phyloP scores from a whole-genome alignment of 1,140 invertebrate genomes.

The Heliconius congener region DNA sequence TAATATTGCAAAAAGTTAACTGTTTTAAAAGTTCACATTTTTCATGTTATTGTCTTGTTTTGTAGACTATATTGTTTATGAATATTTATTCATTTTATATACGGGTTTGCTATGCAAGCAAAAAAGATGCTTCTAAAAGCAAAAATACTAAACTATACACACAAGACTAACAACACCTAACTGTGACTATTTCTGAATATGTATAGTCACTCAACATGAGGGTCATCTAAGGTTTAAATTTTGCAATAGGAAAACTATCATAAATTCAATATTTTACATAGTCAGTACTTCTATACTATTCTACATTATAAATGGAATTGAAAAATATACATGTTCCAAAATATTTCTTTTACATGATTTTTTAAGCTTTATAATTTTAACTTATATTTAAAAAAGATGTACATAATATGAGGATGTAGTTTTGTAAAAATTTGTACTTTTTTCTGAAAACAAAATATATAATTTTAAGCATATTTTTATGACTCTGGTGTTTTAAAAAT shows the following conservation, averaged over 20 bases:
- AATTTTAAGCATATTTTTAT: not conserved
- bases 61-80: not conserved
- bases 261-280: not conserved
- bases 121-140: not conserved
- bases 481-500: not conserved
- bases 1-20: not conserved
- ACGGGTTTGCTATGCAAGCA: not conserved
- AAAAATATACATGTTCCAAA: constrained; percentile 1
- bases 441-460: not conserved
- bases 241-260: not conserved
- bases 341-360: constrained; percentile 1
- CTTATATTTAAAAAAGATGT: not conserved
- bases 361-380: not conserved
- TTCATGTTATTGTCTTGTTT: not conserved
- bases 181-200: not conserved
- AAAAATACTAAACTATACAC: not conserved
- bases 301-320: not conserved
- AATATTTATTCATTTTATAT: not conserved
- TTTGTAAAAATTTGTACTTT: constrained; percentile 1
- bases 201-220: not conserved
- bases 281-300: not conserved
- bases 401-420: not conserved
- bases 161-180: not conserved
- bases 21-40: not conserved
- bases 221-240: not conserved